Evolutionary conservation across 1,140 invertebrate genomes (phyloP).

Genomic region (Latrodectus geometricus): DNA sequence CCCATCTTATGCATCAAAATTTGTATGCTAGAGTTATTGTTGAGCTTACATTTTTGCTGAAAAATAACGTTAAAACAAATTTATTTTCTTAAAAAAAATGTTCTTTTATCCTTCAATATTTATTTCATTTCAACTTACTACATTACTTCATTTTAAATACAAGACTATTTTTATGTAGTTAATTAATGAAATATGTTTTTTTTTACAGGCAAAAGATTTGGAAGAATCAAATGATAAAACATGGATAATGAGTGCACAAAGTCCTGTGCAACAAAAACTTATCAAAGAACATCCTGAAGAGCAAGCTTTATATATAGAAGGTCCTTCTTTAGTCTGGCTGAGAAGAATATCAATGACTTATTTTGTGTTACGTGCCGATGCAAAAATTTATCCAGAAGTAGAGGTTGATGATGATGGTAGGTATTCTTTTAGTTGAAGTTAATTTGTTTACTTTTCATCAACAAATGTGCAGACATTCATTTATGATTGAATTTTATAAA

Average conservation of each 20-base stretch:
- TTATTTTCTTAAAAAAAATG: no score
- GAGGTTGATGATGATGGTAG: slow-evolving; percentile 77
- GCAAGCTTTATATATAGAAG: slow-evolving; percentile 86
- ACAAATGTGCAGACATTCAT: no score
- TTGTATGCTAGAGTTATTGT: no score
- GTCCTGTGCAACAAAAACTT: slow-evolving; percentile 80
- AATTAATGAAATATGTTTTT: background rate
- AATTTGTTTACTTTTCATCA: no score
- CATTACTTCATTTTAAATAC: no score
- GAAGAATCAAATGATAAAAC: slow-evolving; percentile 86
- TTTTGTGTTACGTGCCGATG: slow-evolving; percentile 83
- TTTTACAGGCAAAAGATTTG: slow-evolving; percentile 72
- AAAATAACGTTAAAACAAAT: no score
- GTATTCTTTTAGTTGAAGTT: slow-evolving; percentile 52
- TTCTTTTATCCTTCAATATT: no score
- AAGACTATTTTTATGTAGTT: no score
- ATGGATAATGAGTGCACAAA: slow-evolving; percentile 93
- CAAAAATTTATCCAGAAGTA: slow-evolving; percentile 69
- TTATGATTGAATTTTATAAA: no score
- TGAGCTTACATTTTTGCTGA: no score
- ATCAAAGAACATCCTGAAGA: slow-evolving; percentile 78
- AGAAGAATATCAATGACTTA: slow-evolving; percentile 82
- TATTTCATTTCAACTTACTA: no score
- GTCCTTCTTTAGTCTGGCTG: slow-evolving; percentile 86
- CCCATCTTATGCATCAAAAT: no score